These are phyloP conservation scores for Naso thynnoides DNA, from an alignment of 2,797 vertebrate genomes.

Conservation along the genomic window DNA sequence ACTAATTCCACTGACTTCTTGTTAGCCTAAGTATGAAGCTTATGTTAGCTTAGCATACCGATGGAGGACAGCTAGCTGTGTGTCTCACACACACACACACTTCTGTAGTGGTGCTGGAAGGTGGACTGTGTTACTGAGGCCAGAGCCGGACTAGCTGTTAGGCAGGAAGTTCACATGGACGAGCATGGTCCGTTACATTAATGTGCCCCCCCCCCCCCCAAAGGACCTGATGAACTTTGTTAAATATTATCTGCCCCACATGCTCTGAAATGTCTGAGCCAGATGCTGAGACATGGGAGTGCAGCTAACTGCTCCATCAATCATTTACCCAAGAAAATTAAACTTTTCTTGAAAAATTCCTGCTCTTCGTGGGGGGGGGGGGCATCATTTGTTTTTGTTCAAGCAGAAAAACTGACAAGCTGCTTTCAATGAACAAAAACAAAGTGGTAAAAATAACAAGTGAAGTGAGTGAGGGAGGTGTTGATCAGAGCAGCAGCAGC, in stretches of 20 bases:
- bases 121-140: too few relatives aligned
- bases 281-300: conserved; percentile 42
- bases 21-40: too few relatives aligned
- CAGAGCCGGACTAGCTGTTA: too few relatives aligned
- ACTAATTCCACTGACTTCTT: too few relatives aligned
- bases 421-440: background rate
- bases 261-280: conserved; percentile 58
- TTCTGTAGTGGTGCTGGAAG: too few relatives aligned
- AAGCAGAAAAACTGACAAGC: conserved; percentile 28
- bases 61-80: too few relatives aligned
- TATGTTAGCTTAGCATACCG: too few relatives aligned
- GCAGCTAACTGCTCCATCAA: conserved; percentile 73
- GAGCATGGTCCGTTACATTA: conserved; percentile 22
- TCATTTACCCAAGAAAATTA: conserved; percentile 81
- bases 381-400: conserved; percentile 14
- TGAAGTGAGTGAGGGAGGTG: background rate
- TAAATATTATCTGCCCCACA: conserved; percentile 85
- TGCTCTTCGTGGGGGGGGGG: background rate
- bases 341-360: conserved; percentile 58
- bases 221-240: conserved; percentile 76
- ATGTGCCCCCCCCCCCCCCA: conserved; percentile 9
- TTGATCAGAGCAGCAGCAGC: too few relatives aligned
- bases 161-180: conserved; percentile 31
- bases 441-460: background rate
- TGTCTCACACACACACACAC: too few relatives aligned